Evolutionary conservation across 2,797 vertebrate species (phyloP), one percentile per base, ranked within the genome.

Genomic region (Danio albolineatus): DNA sequence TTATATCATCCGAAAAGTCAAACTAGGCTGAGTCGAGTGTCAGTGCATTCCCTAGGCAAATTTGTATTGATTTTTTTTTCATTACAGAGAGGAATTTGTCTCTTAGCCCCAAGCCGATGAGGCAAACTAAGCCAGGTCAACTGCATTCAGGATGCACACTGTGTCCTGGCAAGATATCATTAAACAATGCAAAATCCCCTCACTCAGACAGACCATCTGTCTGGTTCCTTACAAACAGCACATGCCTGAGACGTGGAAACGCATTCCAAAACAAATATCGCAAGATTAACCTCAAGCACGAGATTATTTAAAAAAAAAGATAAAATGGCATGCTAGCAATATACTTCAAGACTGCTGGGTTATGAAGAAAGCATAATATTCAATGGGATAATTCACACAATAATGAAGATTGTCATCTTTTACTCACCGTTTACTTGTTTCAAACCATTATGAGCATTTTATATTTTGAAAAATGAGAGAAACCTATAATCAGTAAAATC

Each of bases 21-120:
- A 10, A 36, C 17, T 77, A 36, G 19, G 13, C 61, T 39, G 16
- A 12, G 38, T 28, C 0, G 60, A 28, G 10, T 67, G 10, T 5
- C 7, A 9, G 79, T 69, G 21, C 13, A 17, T 56, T 70, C 5
- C 51, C 62, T 53, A 51, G 76, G 57, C 48, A 38, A 66, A 66
- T 36, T n/a, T 38, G 56, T 57, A 85, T 83, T 65, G 82, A 85
- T 85, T 79, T 78, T 28, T 28, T 28, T 14, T 13, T 76, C 48
- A 72, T 49, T 83, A 53, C 78, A 81, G 78, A 78, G 59, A 44
- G 78, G 79, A 83, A 85, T 83, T 69, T 83, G 84, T 71, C 53
- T 71, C 54, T 9, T 56, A 53, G 46, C 53, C 46, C 70, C 61
- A 73, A 66, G 28, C 12, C 10, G 17, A 21, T 38, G 56, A 21